phyloP scores from a whole-genome alignment of 2,113 vertebrate species.

The Gymnogyps californianus region DNA sequence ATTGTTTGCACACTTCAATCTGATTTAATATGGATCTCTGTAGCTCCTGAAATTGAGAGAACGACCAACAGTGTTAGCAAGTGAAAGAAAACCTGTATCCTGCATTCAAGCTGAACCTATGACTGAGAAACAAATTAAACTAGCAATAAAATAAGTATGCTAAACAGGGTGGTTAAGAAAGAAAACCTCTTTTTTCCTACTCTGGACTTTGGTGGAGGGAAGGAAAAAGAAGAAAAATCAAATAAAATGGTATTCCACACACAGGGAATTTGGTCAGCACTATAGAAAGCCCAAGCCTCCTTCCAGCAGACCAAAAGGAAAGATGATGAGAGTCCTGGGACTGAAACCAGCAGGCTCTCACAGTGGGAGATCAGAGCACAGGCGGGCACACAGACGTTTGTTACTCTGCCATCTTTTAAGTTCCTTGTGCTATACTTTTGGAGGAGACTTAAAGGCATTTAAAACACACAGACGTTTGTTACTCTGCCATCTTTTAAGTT shows the following conservation, averaged over 20 bases:
- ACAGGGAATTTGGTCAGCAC: not conserved
- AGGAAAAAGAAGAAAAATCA: not conserved
- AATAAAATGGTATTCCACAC: not conserved
- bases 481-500: not conserved
- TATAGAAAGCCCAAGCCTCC: not conserved
- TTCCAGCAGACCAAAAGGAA: not conserved
- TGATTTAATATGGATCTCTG: conserved; percentile 69
- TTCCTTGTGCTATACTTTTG: not conserved
- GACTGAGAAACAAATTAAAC: not conserved
- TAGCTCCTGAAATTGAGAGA: conserved; percentile 58
- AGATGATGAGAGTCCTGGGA: not conserved
- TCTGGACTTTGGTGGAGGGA: not conserved
- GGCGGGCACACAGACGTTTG: not conserved
- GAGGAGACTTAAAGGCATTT: not conserved
- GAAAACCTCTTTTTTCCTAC: not conserved
- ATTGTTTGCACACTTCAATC: conserved; percentile 75
- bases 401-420: not conserved
- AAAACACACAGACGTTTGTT: not conserved
- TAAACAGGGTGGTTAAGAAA: not conserved
- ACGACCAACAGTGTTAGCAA: not conserved
- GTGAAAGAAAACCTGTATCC: not conserved
- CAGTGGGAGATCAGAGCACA: not conserved
- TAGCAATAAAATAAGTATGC: not conserved
- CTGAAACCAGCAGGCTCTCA: not conserved
- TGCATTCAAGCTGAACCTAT: not conserved